Evolutionary conservation across 1,140 invertebrate species (phyloP), one percentile per base, ranked within the genome.

Genomic region (Melanaphis sacchari): DNA sequence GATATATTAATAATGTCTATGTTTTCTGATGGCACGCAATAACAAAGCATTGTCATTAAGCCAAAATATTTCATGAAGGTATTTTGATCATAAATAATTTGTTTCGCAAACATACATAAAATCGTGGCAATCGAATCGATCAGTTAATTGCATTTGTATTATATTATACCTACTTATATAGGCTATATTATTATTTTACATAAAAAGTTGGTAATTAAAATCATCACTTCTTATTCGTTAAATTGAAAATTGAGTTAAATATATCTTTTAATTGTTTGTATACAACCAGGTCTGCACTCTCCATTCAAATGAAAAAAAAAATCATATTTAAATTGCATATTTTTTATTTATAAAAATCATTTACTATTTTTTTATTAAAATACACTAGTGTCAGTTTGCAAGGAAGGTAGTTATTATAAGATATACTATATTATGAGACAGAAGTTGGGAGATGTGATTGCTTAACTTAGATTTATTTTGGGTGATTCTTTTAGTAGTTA

Each of bases 31-130:
- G 82, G 82, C 82, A 85, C 82, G 24, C 38, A 85, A 85, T 31
- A 85, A 85, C 38, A 41, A 85, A 85, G 82, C 24, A 40, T 85
- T 87, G 85, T 52, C 43, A 52, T 89, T 36, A 52, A 36, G 87
- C 87, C 46, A 89, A 89, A 89, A 89, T 89, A 89, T 89, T 89
- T 89, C 46, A 52, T 36, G 24, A 88, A 88, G 41, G 43, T 88
- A 49, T 49, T 46, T 38, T 38, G 41, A 88, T 88, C 85, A 38
- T 89, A 52, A 89, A 89, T n/a, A 38, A 49, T 66, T 15, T 52
- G 87, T 89, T 89, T 52, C 87, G 87, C 36, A 89, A 89, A 89
- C 43, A 43, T 46, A 87, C 15, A 40, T 84, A n/a, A 31, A 87
- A 31, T 87, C n/a, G 2, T 87, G 31, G 41, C 31, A n/a, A 89